Conservation (phyloP, 2,113 vertebrate species). For the Forbesichthys agassizii region DNA sequence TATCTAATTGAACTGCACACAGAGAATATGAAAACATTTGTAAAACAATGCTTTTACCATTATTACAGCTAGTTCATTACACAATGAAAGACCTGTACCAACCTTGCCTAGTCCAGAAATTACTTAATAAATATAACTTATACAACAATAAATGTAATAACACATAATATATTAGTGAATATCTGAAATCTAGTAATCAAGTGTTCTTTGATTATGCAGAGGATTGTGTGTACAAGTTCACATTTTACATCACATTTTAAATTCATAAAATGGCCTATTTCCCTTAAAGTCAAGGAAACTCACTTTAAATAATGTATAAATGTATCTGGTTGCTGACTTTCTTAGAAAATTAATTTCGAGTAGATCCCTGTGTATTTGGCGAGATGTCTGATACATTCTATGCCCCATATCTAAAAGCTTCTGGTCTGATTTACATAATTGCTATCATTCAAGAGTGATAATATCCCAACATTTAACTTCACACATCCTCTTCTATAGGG, state of each 20-base stretch:
- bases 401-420: neutral
- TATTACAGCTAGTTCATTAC: too few species aligned
- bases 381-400: neutral
- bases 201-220: too few species aligned
- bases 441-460: neutral
- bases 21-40: too few species aligned
- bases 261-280: neutral
- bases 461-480: neutral
- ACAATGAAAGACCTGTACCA: too few species aligned
- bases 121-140: neutral
- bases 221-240: too few species aligned
- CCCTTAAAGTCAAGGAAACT: neutral
- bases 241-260: neutral
- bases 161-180: too few species aligned
- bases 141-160: too few species aligned
- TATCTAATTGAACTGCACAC: too few species aligned
- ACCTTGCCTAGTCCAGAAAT: neutral
- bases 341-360: neutral
- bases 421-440: constrained; percentile 5
- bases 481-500: neutral
- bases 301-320: neutral
- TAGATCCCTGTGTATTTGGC: neutral
- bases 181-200: too few species aligned
- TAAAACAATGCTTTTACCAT: too few species aligned
- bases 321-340: neutral